Evolutionary conservation across 2,888 invertebrate species (phyloP).

Genomic region (Agrotis clavis): DNA sequence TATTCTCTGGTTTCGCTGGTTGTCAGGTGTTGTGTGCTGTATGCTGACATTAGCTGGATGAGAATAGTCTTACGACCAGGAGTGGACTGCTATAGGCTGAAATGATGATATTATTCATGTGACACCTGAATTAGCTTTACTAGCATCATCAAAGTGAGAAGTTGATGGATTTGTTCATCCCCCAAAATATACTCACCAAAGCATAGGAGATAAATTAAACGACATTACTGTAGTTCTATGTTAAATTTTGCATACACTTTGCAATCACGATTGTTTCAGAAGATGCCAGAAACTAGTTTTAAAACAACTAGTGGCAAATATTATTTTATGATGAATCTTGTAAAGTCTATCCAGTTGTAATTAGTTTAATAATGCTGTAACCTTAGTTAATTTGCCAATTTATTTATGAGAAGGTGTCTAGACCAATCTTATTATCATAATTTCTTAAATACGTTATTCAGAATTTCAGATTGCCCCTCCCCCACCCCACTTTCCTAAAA

Average conservation of each 20-base stretch:
- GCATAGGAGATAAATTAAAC: background rate
- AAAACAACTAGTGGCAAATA: slow-evolving; percentile 25
- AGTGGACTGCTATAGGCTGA: too few species aligned
- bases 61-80: too few species aligned
- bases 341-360: background rate
- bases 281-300: slow-evolving; percentile 52
- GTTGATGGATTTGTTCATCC: background rate
- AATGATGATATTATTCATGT: too few species aligned
- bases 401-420: background rate
- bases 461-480: background rate
- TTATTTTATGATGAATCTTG: slow-evolving; percentile 7
- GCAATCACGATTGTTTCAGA: slow-evolving; percentile 42
- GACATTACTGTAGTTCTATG: slow-evolving; percentile 1
- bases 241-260: slow-evolving; percentile 39
- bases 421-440: background rate
- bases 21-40: too few species aligned
- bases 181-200: background rate
- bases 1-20: too few species aligned
- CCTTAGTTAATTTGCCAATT: background rate
- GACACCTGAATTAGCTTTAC: too few species aligned
- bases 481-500: background rate
- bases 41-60: too few species aligned
- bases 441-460: background rate
- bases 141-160: too few species aligned
- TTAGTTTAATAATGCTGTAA: background rate